Conservation (phyloP, 2,888 invertebrate genomes). For the Apantesis nais region DNA sequence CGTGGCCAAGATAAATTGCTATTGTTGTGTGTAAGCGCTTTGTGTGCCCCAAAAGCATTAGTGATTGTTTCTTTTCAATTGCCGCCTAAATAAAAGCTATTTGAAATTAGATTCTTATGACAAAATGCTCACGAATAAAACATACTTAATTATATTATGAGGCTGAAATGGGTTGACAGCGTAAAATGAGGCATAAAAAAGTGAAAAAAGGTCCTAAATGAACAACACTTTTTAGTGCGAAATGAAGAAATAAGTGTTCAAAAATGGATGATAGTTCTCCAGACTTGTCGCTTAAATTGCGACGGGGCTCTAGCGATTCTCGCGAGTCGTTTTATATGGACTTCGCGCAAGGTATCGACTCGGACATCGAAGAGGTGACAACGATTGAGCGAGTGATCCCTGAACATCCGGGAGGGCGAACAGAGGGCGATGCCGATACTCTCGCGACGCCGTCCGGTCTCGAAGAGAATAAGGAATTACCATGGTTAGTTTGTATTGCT, state of each 20-base stretch:
- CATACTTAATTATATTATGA: not conserved
- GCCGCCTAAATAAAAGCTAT: constrained; percentile 10
- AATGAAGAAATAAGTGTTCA: constrained; percentile 50
- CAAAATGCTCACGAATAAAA: constrained; percentile 37
- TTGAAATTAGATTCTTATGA: constrained; percentile 12
- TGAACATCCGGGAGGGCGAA: constrained; percentile 77
- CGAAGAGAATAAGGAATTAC: constrained; percentile 80
- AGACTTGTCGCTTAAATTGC: constrained; percentile 93
- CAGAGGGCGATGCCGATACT: constrained; percentile 80
- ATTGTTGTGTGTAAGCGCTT: constrained; percentile 63
- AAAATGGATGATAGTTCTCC: constrained; percentile 92
- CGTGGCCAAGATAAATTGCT: constrained; percentile 70
- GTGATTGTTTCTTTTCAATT: constrained; percentile 45
- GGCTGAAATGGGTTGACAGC: constrained; percentile 49
- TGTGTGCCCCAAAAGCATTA: constrained; percentile 54
- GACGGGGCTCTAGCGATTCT: constrained; percentile 94
- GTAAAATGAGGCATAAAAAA: constrained; percentile 60
- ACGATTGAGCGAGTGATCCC: constrained; percentile 87
- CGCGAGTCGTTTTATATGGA: constrained; percentile 96
- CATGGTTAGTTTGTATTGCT: constrained; percentile 68
- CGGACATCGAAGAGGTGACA: constrained; percentile 94
- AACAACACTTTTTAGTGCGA: constrained; percentile 33
- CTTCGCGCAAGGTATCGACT: constrained; percentile 95
- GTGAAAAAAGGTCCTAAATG: constrained; percentile 54
- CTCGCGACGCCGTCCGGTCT: constrained; percentile 81